Conservation (phyloP, 2,113 vertebrate genomes). For the Suncus etruscus region DNA sequence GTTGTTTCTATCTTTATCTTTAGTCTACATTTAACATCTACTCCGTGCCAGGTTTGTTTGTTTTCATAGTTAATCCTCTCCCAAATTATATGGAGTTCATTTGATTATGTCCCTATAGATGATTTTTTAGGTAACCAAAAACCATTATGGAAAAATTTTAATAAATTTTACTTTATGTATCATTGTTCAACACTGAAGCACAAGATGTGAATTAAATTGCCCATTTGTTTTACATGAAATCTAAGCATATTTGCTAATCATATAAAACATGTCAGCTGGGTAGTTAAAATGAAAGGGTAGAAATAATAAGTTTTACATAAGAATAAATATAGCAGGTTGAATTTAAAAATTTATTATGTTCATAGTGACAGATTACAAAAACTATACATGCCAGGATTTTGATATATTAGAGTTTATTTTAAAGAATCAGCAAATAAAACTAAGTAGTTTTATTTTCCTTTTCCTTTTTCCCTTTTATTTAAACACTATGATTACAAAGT, state of each 20-base stretch:
- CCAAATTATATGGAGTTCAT: not conserved
- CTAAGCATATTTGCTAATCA: not conserved
- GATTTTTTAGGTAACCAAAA: slow-evolving; percentile 1
- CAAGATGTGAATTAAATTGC: not conserved
- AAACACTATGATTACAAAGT: too few species aligned
- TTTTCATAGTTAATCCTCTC: not conserved
- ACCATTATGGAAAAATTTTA: not conserved
- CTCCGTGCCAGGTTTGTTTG: not conserved
- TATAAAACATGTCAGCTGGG: not conserved
- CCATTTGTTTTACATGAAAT: not conserved
- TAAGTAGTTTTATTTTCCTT: too few species aligned
- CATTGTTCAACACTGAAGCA: not conserved
- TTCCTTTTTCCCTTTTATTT: too few species aligned
- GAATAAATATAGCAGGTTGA: not conserved
- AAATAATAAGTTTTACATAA: not conserved
- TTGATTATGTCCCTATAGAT: not conserved
- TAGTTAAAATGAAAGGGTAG: not conserved
- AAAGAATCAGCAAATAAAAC: too few species aligned
- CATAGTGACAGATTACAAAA: not conserved
- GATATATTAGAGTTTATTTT: too few species aligned
- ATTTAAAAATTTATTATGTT: not conserved
- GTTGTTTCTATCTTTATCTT: not conserved
- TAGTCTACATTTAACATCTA: not conserved
- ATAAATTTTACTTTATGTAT: not conserved
- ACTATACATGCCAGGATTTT: too few species aligned